Percentiles rank a stretch among this genome's conserved stretches.
Conservation (phyloP, 2,113 vertebrate genomes). For the Scytalopus superciliaris region DNA sequence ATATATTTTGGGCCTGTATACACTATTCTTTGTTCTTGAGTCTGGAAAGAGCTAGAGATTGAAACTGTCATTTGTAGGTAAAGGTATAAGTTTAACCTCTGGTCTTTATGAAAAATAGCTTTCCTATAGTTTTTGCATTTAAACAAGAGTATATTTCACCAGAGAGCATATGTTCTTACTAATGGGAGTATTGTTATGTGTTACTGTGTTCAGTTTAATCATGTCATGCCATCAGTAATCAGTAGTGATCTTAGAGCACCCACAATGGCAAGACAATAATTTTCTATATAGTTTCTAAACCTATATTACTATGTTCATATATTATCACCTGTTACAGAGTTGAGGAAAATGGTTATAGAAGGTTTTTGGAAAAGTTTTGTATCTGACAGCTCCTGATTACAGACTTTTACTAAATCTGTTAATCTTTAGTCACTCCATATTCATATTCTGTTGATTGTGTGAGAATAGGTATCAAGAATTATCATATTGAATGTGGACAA, state of each 20-base stretch:
- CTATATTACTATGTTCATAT: background rate
- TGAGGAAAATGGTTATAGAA: background rate
- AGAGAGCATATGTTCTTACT: background rate
- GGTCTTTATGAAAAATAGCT: background rate
- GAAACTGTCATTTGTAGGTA: background rate
- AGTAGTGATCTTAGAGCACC: background rate
- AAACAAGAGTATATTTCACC: background rate
- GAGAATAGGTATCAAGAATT: background rate
- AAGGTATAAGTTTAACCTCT: background rate
- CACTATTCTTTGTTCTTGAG: background rate
- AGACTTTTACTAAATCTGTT: background rate
- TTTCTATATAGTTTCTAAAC: background rate
- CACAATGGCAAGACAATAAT: background rate
- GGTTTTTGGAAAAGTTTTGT: background rate
- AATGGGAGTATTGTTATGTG: background rate
- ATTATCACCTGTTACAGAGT: background rate
- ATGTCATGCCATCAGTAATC: background rate
- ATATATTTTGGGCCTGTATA: background rate
- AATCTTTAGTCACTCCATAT: background rate
- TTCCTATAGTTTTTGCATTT: background rate
- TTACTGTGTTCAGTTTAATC: background rate
- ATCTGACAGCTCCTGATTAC: background rate
- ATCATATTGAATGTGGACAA: background rate
- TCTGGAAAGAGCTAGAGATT: background rate
- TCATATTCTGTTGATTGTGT: background rate